phyloP scores from a whole-genome alignment of 2,797 vertebrate genomes.

The Pangasius macronema region DNA sequence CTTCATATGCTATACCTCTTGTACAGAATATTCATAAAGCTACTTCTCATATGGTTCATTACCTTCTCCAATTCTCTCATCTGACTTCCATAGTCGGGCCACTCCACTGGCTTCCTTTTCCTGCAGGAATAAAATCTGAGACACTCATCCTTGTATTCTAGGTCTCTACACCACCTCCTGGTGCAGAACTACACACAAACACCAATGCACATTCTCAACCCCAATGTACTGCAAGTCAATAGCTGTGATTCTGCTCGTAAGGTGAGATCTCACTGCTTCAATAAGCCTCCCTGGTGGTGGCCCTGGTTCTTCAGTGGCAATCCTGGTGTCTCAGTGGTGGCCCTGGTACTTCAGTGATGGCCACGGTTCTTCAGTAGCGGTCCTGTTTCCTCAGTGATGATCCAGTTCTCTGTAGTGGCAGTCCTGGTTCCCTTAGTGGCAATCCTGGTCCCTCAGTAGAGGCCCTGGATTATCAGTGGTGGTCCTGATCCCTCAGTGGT shows the following conservation, averaged over 20 bases:
- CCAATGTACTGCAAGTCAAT: neutral
- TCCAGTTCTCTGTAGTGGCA: too few relatives aligned
- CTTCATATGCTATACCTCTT: neutral
- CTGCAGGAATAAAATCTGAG: neutral
- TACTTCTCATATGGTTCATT: neutral
- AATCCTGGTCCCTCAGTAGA: neutral
- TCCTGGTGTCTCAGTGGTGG: too few relatives aligned
- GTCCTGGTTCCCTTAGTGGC: too few relatives aligned
- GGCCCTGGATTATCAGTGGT: neutral
- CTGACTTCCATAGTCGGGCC: neutral
- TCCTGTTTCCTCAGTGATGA: neutral
- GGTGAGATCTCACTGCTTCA: neutral
- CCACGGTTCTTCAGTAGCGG: too few relatives aligned
- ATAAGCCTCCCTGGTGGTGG: neutral
- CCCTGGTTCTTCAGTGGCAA: too few relatives aligned
- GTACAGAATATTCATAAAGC: neutral
- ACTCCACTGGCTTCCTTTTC: neutral
- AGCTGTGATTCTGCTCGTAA: neutral
- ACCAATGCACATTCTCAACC: neutral
- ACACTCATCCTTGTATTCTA: neutral
- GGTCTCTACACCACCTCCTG: neutral
- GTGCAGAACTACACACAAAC: too few relatives aligned
- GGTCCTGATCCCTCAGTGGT: neutral
- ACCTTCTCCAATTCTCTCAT: neutral
- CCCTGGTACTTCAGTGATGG: neutral